Base-by-base conservation (phyloP, 2,888 invertebrate species). In the Sinodicranocentrus sp. region DNA sequence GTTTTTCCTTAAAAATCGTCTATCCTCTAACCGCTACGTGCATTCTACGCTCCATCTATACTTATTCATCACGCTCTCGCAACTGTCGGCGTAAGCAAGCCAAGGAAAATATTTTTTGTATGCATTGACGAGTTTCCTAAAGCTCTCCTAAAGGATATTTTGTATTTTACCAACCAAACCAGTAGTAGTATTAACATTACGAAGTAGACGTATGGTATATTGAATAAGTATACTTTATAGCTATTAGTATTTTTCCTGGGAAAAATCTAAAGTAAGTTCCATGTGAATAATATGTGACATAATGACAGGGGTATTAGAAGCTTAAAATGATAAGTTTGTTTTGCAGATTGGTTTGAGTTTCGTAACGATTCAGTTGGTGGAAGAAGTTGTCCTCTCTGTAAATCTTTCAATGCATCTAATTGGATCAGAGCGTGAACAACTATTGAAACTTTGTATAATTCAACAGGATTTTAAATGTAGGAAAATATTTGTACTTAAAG, bases 161-260 rank as follows among this genome's bases (percentile, higher is more conserved):
- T 57, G 57, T 57, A 5, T 23, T 21, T 57, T 57, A 57, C 57
- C 57, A 57, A 48, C 48, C 33, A 33, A 33, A 48, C n/a, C n/a
- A 10, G 13, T 48, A 48, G n/a, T n/a, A 48, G 6, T n/a, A 48
- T 48, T 48, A n/a, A 48, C 48, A n/a, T 48, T 48, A n/a, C 5
- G 48, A n/a, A 39, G 39, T 39, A 39, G 39, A 48, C 33, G 33
- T 33, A 33, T 33, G 10, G 33, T n/a, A n/a, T n/a, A 33, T 33
- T 33, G 33, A 33, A 10, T 33, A 33, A 33, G 10, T 33, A 10
- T 33, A 33, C 33, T 6, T n/a, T n/a, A n/a, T n/a, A n/a, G n/a
- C n/a, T 33, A 33, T 33, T 33, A 33, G 33, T 33, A 10, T 3
- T 33, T 33, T 33, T 33, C 10, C 33, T 33, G 33, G 33, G 33